These are phyloP conservation scores for Oedothorax gibbosus DNA, from an alignment of 1,140 invertebrate genomes.

Conservation along the genomic window DNA sequence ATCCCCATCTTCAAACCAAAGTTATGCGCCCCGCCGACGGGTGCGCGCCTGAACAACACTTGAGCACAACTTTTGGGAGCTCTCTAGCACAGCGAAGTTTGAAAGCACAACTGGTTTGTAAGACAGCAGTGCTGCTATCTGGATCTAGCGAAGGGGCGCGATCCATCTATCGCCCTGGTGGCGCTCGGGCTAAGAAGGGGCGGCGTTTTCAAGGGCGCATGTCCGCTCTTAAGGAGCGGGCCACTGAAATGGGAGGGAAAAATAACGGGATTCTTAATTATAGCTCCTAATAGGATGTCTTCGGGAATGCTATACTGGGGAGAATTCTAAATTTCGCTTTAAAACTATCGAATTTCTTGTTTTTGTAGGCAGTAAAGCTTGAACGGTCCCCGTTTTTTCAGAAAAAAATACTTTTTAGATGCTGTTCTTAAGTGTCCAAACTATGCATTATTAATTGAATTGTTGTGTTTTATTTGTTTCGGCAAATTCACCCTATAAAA, in stretches of 20 bases:
- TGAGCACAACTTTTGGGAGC: conserved; percentile 11
- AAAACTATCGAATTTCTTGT: no score
- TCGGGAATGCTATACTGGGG: no score
- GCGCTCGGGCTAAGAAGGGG: conserved; percentile 27
- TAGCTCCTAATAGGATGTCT: conserved; percentile 26
- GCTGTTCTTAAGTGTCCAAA: no score
- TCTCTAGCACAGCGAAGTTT: conserved; percentile 9
- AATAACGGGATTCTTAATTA: conserved; percentile 44
- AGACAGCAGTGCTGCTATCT: conserved; percentile 22
- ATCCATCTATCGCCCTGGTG: conserved; percentile 35
- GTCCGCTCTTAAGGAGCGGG: conserved; percentile 26
- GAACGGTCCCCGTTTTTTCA: no score
- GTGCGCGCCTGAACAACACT: conserved; percentile 11
- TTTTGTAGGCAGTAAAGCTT: no score
- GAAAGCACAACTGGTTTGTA: conserved; percentile 8
- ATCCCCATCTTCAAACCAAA: background rate
- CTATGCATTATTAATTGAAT: no score
- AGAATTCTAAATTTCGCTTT: no score
- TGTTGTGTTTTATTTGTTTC: no score
- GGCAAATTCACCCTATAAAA: no score
- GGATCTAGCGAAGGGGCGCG: conserved; percentile 6
- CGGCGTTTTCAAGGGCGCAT: conserved; percentile 29
- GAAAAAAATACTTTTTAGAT: no score
- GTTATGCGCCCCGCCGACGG: conserved; percentile 12
- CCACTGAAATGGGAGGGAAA: conserved; percentile 9